These are phyloP conservation scores for Zygothrica quintamaculata DNA, from an alignment of 2,888 invertebrate species.

Conservation along the genomic window DNA sequence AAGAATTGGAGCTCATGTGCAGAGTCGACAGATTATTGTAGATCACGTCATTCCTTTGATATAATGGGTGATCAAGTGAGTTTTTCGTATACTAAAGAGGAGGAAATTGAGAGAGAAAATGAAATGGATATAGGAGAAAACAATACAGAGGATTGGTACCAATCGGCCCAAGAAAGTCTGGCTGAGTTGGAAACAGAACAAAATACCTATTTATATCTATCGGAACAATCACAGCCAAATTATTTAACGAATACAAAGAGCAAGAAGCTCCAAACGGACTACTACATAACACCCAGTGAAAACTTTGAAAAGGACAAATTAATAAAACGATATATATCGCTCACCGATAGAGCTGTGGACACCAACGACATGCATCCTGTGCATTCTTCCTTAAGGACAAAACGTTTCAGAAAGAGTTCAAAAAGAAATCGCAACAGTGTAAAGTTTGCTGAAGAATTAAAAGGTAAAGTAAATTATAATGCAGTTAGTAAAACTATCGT, in stretches of 20 bases:
- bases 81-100: constrained; percentile 26
- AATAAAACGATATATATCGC: too few relatives aligned
- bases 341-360: constrained; percentile 18
- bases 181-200: constrained; percentile 31
- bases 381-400: constrained; percentile 8
- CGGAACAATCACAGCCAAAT: too few relatives aligned
- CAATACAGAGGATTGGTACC: constrained; percentile 41
- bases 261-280: constrained; percentile 29
- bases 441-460: constrained; percentile 10
- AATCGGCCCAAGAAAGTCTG: constrained; percentile 5
- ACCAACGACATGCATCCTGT: constrained; percentile 18
- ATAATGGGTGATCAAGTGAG: constrained; percentile 6
- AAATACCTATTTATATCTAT: not conserved
- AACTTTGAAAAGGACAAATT: constrained; percentile 16
- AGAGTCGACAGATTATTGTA: too few relatives aligned
- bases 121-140: not conserved
- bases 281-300: not conserved
- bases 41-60: not conserved
- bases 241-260: too few relatives aligned
- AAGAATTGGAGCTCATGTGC: too few relatives aligned
- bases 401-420: constrained; percentile 13
- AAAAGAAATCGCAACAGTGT: constrained; percentile 26
- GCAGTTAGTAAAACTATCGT: too few relatives aligned
- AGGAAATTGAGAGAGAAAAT: constrained; percentile 12
- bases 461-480: too few relatives aligned